Base-by-base conservation (phyloP, 2,797 vertebrate species). In the Lycodopsis pacificus region DNA sequence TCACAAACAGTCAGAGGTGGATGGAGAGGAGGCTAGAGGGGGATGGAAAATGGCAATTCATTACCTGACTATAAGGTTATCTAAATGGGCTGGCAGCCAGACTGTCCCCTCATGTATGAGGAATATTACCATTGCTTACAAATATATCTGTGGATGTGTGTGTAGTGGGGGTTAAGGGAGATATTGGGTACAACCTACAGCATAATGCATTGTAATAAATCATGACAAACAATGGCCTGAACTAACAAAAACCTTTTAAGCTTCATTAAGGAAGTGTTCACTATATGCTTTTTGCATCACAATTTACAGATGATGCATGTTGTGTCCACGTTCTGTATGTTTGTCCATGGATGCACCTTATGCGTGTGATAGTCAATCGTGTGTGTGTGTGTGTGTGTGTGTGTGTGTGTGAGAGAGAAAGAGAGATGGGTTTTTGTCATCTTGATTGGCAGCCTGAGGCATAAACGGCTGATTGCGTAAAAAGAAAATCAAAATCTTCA, bases 31-130 rank as follows among this genome's bases (percentile, higher is more conserved):
- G 49, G 78, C 86, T 80, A 9, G 77, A 80, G 71, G 72, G 42
- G 51, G 81, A 89, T 81, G 82, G 85, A 83, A 83, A 79, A 81
- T 71, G 66, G 66, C 10, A 3, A 89, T 92, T 93, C 64, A 90
- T 93, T 91, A 88, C 81, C 25, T 44, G 57, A 63, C 51, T 88
- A 86, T 85, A 63, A 83, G 89, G 88, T 87, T 88, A 89, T 89
- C 80, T 77, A 80, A 89, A 86, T 81, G 51, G 83, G 72, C 77
- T 65, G 59, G 75, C 75, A 80, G 82, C 67, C 88, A 87, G 72
- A 71, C 76, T 82, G 64, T 79, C 71, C 76, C 48, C 74, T 73
- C 36, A 65, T 85, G 80, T 77, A 70, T 84, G 25, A 80, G 30
- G 42, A 88, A 67, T 74, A 46, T 34, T 70, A 61, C 40, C 17